A percentile compares a stretch with the other conserved stretches of the same genome.
Conservation (phyloP, 2,797 vertebrate genomes). For the Macrochelys suwanniensis region DNA sequence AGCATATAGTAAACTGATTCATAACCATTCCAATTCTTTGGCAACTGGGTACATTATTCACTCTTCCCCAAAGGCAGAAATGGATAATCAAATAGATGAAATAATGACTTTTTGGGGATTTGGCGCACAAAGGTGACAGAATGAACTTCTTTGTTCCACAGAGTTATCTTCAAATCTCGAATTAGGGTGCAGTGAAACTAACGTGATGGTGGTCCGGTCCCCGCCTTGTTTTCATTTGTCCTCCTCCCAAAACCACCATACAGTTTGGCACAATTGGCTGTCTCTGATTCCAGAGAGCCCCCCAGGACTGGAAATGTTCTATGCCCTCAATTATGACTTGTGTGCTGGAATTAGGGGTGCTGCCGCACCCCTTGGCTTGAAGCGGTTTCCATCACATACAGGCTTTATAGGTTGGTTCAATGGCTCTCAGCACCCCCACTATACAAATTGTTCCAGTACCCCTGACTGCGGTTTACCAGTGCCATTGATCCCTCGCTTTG, state of each 20-base stretch:
- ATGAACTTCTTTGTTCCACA: background rate
- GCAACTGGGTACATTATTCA: background rate
- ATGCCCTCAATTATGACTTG: no score
- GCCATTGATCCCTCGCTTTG: background rate
- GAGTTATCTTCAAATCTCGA: background rate
- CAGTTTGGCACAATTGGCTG: background rate
- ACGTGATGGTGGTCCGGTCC: accelerated
- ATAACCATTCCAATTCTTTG: background rate
- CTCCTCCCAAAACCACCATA: background rate
- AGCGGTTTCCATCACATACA: no score
- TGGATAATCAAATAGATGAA: background rate
- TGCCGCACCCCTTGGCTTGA: no score
- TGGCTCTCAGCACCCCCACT: no score
- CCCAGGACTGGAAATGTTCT: background rate
- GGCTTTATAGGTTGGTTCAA: no score
- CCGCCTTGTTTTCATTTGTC: background rate
- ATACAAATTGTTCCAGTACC: no score
- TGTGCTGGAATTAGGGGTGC: no score
- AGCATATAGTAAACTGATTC: background rate
- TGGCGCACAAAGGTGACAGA: background rate
- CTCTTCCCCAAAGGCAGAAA: background rate
- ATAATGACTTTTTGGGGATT: background rate
- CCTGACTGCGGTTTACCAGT: background rate
- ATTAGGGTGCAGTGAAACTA: background rate
- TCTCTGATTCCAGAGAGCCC: background rate